Base-by-base conservation (phyloP, 2,888 invertebrate genomes). In the Sphaerophoria rueppellii region DNA sequence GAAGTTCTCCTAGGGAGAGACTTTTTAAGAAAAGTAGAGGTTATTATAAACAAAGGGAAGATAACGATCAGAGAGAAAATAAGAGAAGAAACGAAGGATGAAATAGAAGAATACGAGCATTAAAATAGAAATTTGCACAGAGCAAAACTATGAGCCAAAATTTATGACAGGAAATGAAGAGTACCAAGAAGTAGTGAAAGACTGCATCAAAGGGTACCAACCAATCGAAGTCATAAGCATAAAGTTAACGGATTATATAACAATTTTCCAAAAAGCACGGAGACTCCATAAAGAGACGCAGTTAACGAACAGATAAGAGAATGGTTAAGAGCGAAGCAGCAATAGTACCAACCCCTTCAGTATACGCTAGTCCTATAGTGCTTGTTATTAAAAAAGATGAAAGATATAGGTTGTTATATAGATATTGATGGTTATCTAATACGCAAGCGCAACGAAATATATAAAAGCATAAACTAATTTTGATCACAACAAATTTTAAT, bases 271-370 rank as follows among this genome's bases (percentile, higher is more conserved):
- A 4, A 54, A 54, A 11, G 24, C 9, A 2, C 24, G 54, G 32
- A 54, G 54, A 54, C 24, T 54, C 32, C 54, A 54, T 7, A 32
- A 54, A 54, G 54, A 24, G 54, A 54, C 7, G 16, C 54, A 24
- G 54, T 54, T 6, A 54, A 54, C 32, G 11, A 24, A 24, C 54
- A 54, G 24, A 32, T 54, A 32, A 24, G 32, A 54, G 54, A 54
- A 11, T 54, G 32, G 32, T 4, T 54, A 54, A 32, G 32, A n/a
- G n/a, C 32, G 54, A 54, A 11, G 32, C 24, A 24, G 4, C 32
- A 16, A 11, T 54, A n/a, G 54, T 54, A 6, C 54, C 54, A 24
- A 54, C 24, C 32, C 11, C 24, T 6, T 54, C 54, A 54, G 54
- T 24, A 37, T 37, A 57, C 37, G 14, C 37, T 35, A 57, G 54